Evolutionary conservation across 2,113 vertebrate genomes (phyloP), one percentile per base, ranked within the genome.

Genomic region (Cacatua alba): DNA sequence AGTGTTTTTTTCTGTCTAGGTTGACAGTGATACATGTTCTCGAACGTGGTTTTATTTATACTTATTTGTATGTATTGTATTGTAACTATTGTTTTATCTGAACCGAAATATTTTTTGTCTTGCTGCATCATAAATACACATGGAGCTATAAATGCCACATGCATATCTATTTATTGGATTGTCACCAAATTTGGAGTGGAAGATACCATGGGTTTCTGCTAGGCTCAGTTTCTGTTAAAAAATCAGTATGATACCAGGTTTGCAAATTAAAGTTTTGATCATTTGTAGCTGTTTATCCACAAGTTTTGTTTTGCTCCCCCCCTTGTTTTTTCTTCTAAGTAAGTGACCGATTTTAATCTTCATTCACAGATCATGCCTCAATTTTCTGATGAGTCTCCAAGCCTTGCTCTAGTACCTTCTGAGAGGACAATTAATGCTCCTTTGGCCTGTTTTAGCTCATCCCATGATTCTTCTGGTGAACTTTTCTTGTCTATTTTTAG

Each of bases 251-350:
- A 21, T 31, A 16, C 9, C 13, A 70, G 26, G 9, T 52, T 59
- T 72, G 43, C 20, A 70, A 65, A 70, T 63, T 41, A 18, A 44
- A 13, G 29, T 65, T 52, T 65, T 72, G 26, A 35, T 16, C 43
- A 6, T 55, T 68, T 43, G 55, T 39, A 70, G 17, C 35, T 70
- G 3, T 48, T 60, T 51, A 44, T 59, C 12, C 20, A 53, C 5
- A 21, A 7, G 4, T 33, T 79, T 63, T 20, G 4, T 37, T 82
- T 70, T 70, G 2, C 10, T 8, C 1, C 2, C 12, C 6, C 1
- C 1, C 1, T 7, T 48, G 9, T 43, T 51, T 63, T 29, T 16
- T 7, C 13, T 82, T 72, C 19, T 43, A 33, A 4, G 6, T 53
- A 33, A 4, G 6, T 53, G 41, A 28, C 3, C 39, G 20, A 92